Evolutionary conservation across 2,797 vertebrate genomes (phyloP).

Genomic region (Petrocephalus sullivani): DNA sequence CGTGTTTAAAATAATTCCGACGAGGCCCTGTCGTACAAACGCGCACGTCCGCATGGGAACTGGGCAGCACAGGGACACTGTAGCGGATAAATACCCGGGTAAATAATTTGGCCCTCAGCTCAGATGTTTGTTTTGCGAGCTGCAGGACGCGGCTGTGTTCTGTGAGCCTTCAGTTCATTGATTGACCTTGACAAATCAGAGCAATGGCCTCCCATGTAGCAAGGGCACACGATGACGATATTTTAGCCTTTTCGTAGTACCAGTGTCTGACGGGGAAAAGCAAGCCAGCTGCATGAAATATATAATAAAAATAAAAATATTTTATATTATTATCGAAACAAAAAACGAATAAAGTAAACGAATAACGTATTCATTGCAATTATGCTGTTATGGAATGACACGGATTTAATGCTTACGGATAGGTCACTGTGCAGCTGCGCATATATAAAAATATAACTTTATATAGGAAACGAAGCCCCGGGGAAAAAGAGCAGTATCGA

Average conservation of each 20-base stretch:
- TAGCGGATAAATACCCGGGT: neutral
- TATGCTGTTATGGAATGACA: neutral
- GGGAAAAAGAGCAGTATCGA: neutral
- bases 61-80: neutral
- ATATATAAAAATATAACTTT: neutral
- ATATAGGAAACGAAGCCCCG: neutral
- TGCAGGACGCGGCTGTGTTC: slow-evolving; percentile 44
- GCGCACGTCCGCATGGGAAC: neutral
- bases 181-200: slow-evolving; percentile 74
- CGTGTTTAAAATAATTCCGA: neutral
- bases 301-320: neutral
- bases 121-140: slow-evolving; percentile 56
- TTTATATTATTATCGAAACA: neutral
- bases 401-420: neutral
- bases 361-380: neutral
- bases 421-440: neutral
- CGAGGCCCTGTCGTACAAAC: neutral
- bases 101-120: neutral
- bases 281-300: neutral
- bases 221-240: slow-evolving; percentile 50
- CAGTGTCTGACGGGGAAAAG: neutral
- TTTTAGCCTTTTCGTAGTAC: slow-evolving; percentile 47
- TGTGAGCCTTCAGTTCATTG: slow-evolving; percentile 54
- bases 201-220: slow-evolving; percentile 50
- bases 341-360: neutral